Percentiles rank a stretch among this genome's conserved stretches.
These are phyloP conservation scores for Nematostella vectensis DNA, from an alignment of 92 coral and sea anemone genomes.

Conservation along the genomic window DNA sequence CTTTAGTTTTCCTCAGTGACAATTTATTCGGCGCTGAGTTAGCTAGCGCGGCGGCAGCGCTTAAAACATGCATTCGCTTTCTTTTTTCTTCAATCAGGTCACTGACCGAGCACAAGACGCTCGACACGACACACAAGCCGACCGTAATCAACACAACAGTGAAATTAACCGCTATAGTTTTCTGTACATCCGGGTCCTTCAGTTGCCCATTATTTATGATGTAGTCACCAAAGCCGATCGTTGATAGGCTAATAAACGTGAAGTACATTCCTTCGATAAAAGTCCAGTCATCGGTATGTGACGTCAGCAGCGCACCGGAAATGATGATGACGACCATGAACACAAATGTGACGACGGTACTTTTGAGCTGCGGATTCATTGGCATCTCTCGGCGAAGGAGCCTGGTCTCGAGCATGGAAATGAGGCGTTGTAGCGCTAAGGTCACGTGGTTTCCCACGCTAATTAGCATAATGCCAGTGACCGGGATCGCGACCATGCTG, in stretches of 20 bases:
- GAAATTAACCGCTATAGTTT: constrained; percentile 62
- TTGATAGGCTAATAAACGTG: constrained; percentile 82
- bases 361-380: constrained; percentile 54
- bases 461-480: constrained; percentile 81
- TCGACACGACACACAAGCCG: constrained; percentile 89
- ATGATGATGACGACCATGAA: constrained; percentile 80
- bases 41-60: not conserved
- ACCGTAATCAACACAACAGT: constrained; percentile 70
- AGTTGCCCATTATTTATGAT: constrained; percentile 84
- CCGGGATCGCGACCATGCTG: constrained; percentile 83
- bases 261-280: constrained; percentile 85
- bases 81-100: constrained; percentile 79
- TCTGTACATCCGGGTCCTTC: constrained; percentile 39
- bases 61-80: constrained; percentile 33
- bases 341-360: constrained; percentile 64
- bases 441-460: constrained; percentile 85
- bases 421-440: constrained; percentile 56
- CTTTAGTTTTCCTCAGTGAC: not conserved
- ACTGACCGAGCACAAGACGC: constrained; percentile 89
- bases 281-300: constrained; percentile 87
- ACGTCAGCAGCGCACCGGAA: constrained; percentile 78
- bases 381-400: constrained; percentile 54
- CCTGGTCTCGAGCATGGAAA: constrained; percentile 55
- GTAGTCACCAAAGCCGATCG: constrained; percentile 96
- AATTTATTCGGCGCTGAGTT: not conserved